Percentiles rank a stretch among this genome's conserved stretches.
Conservation (phyloP, 2,113 vertebrate genomes). For the Hylia prasina region DNA sequence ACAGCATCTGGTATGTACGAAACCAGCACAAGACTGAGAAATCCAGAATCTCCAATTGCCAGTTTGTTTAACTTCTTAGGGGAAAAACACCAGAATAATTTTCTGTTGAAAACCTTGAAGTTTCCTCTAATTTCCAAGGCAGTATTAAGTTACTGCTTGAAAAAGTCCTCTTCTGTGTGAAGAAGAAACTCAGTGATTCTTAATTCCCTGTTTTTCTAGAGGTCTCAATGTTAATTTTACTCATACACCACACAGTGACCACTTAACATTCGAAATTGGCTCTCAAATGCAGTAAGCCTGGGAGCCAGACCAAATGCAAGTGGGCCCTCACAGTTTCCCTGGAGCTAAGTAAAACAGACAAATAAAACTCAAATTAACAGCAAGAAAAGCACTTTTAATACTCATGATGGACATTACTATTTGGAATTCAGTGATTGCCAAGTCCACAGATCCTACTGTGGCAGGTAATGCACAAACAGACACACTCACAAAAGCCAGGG, state of each 20-base stretch:
- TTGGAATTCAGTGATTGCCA: neutral
- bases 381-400: neutral
- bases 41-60: neutral
- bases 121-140: neutral
- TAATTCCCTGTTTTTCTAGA: neutral
- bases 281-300: neutral
- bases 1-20: constrained; percentile 25
- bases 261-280: neutral
- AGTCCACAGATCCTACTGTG: neutral
- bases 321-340: neutral
- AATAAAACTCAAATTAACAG: neutral
- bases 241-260: neutral
- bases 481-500: neutral
- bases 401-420: neutral
- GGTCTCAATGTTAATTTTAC: neutral
- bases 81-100: neutral
- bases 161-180: neutral
- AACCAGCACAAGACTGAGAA: constrained; percentile 19
- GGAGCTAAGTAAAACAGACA: neutral
- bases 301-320: neutral
- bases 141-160: neutral
- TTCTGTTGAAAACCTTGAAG: neutral
- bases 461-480: neutral
- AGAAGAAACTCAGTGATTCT: neutral
- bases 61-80: constrained; percentile 1